Base-by-base conservation (phyloP, 2,113 vertebrate species). In the Salvator merianae region DNA sequence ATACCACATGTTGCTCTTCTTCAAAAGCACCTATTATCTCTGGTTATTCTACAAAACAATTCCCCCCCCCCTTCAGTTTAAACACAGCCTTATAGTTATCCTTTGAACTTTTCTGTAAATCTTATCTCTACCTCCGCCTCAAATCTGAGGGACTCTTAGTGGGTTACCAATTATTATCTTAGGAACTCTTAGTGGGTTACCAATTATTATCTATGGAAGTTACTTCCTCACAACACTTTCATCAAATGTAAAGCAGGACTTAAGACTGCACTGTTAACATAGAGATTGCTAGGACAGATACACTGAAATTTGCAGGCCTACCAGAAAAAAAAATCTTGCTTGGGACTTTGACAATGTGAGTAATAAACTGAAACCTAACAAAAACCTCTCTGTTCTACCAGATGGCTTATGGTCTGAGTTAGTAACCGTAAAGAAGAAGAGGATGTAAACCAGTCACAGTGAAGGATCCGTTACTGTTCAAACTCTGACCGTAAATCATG, bases 351-450 rank as follows among this genome's bases (percentile, higher is more conserved):
- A 88, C 36, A 89, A 85, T 82, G 47, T 12, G 89, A 40, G 36
- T 75, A 91, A 90, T 74, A 86, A 88, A 91, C 82, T 81, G 66
- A 90, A 87, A 84, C 53, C 10, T 79, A 91, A 88, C 16, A 92
- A 87, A 95, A 86, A 74, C 30, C 70, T 92, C 62, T 78, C 70
- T 79, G 72, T 80, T 86, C 82, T 79, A 86, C 40, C 30, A 87
- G 59, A 91, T 88, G 73, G 70, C 85, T 82, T 91, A 73, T 77
- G 50, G 62, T 82, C 43, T 90, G 47, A 89, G 53, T 63, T 88
- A 88, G 13, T 47, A 87, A 20, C 30, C 89, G 5, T 77, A 89
- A 89, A 59, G 73, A 81, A 77, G 65, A 88, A 40, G 22, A 84
- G 76, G 82, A 80, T 38, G 79, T 88, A 89, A 91, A 89, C 72